These are phyloP conservation scores for Nothoprocta pentlandii DNA, from an alignment of 2,113 vertebrate species.

Conservation along the genomic window DNA sequence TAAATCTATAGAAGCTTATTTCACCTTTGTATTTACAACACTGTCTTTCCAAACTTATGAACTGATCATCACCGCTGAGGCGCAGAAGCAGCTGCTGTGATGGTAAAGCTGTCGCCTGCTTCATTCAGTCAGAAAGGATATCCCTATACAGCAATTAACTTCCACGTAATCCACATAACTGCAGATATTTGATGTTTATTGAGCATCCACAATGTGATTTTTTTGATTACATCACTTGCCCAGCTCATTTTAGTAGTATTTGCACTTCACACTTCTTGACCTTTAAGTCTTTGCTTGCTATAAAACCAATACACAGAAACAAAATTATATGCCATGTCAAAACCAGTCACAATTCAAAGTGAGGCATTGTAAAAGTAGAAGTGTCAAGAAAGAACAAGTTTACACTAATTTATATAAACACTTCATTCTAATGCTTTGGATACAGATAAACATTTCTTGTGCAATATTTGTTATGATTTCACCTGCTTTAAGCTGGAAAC, in stretches of 20 bases:
- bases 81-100: not conserved
- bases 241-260: conserved; percentile 22
- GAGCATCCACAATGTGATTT: not conserved
- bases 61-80: accelerated
- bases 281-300: not conserved
- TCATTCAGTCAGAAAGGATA: not conserved
- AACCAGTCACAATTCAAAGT: not conserved
- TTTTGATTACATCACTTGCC: not conserved
- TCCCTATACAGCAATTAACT: not conserved
- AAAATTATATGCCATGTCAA: not conserved
- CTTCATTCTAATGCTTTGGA: conserved; percentile 37
- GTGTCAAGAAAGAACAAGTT: not conserved
- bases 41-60: not conserved
- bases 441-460: conserved; percentile 49
- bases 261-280: conserved; percentile 5
- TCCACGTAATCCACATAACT: not conserved
- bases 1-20: not conserved
- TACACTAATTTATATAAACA: conserved; percentile 37
- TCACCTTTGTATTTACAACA: not conserved
- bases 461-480: conserved; percentile 63
- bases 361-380: not conserved
- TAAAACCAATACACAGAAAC: not conserved
- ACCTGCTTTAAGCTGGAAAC: conserved; percentile 35
- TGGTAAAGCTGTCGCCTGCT: not conserved
- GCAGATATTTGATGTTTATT: not conserved